These are phyloP conservation scores for Gymnoscopelus braueri DNA, from an alignment of 2,797 vertebrate genomes.

Conservation along the genomic window DNA sequence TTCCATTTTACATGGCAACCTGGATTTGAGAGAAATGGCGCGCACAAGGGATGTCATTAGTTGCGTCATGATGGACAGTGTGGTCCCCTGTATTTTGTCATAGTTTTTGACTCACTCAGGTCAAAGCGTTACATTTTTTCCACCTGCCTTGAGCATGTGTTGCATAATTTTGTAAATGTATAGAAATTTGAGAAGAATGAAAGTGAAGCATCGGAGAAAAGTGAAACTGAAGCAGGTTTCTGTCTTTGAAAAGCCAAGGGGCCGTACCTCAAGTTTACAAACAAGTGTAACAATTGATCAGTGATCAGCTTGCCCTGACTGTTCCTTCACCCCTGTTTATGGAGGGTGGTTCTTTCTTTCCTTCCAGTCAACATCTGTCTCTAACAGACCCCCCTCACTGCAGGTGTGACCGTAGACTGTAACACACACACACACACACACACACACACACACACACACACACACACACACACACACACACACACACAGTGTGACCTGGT, in stretches of 20 bases:
- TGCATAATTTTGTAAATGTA: too few relatives aligned
- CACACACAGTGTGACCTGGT: slow-evolving; percentile 26
- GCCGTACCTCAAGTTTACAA: background rate
- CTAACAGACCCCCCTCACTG: slow-evolving; percentile 15
- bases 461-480: slow-evolving; percentile 25
- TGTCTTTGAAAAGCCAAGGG: background rate
- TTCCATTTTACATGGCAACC: too few relatives aligned
- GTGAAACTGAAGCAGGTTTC: too few relatives aligned
- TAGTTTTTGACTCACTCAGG: too few relatives aligned
- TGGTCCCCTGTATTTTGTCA: too few relatives aligned
- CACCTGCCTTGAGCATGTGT: too few relatives aligned
- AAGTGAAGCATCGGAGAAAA: too few relatives aligned
- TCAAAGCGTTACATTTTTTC: too few relatives aligned
- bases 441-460: slow-evolving; percentile 6
- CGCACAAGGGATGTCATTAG: too few relatives aligned
- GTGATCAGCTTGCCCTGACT: background rate
- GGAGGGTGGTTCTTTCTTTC: slow-evolving; percentile 36
- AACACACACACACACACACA: background rate
- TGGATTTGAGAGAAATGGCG: too few relatives aligned
- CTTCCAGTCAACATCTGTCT: slow-evolving; percentile 52
- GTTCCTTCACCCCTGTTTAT: background rate
- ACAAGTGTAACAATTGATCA: background rate
- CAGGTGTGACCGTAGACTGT: slow-evolving; percentile 49
- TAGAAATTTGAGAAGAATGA: too few relatives aligned
- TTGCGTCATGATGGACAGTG: too few relatives aligned